These are phyloP conservation scores for Aphaenogaster ashmeadi DNA, from an alignment of 1,140 invertebrate species.

Conservation along the genomic window DNA sequence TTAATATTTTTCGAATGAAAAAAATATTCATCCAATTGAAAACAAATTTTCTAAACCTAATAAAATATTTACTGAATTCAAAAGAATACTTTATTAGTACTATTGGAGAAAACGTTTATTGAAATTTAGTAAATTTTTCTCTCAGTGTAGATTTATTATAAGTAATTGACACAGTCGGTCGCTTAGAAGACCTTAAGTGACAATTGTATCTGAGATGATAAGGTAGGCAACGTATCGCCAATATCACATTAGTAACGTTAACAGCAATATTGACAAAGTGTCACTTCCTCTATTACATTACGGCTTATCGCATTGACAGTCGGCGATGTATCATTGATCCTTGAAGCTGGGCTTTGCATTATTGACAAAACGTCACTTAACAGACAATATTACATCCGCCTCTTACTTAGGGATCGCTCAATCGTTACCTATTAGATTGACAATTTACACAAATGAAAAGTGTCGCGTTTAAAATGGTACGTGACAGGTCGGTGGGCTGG, in stretches of 20 bases:
- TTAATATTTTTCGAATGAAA: too few species aligned
- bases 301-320: slow-evolving; percentile 16
- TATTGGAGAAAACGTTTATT: too few species aligned
- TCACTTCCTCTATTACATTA: slow-evolving; percentile 37
- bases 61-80: too few species aligned
- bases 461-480: neutral
- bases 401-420: neutral
- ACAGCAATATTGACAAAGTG: slow-evolving; percentile 34
- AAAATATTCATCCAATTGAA: too few species aligned
- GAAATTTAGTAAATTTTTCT: too few species aligned
- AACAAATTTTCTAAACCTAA: too few species aligned
- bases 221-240: neutral
- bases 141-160: neutral
- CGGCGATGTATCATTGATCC: neutral
- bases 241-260: slow-evolving; percentile 20
- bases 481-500: too few species aligned
- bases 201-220: neutral
- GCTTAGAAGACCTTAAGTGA: neutral
- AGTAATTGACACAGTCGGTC: neutral
- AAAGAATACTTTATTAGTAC: too few species aligned
- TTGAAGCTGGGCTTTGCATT: slow-evolving; percentile 8
- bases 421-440: neutral
- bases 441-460: neutral
- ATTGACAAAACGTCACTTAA: slow-evolving; percentile 24
- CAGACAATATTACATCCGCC: neutral